Evolutionary conservation across 2,797 vertebrate genomes (phyloP), one percentile per base, ranked within the genome.

Genomic region (Pangasius macronema): DNA sequence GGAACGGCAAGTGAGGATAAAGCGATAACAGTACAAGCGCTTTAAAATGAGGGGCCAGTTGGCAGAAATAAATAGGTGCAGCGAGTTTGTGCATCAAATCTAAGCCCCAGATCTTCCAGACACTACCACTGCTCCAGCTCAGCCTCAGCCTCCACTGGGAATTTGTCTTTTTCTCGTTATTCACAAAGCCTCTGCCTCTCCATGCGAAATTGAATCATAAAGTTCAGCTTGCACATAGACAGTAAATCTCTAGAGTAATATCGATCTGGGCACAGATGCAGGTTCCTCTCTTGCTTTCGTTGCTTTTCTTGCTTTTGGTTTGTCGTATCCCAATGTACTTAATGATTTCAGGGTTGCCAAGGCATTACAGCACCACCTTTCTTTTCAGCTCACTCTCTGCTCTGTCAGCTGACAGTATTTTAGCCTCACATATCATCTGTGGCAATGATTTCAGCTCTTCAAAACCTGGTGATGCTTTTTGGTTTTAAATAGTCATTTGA

Each of bases 151-250:
- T 84, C 51, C 59, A 51, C 22, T 27, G 49, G 85, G 39, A 49
- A 85, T 84, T 87, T 75, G 82, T 57, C n/a, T 85, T 57, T 81
- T 79, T 83, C 30, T 82, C 57, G 39, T 85, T 53, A 59, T 82
- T 53, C 75, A 33, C 68, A 61, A 80, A 83, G 55, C 36, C 53
- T 89, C 55, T 51, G 53, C 11, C 76, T 82, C 75, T 86, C 46
- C 27, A 33, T 27, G n/a, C 24, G 63, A 14, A 82, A 90, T 63
- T 83, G 65, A 87, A 75, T 90, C 86, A 80, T 87, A 85, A 90
- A 87, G 83, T 87, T 86, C 76, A 61, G 72, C 87, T 75, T 83
- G 70, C 27, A 68, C 65, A 39, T 49, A 73, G 80, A 72, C 68
- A 82, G 57, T 87, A 87, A 87, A 87, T 87, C 80, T 87, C 42